These are phyloP conservation scores for Sycophila sp. DNA, from an alignment of 1,140 invertebrate genomes.

Conservation along the genomic window DNA sequence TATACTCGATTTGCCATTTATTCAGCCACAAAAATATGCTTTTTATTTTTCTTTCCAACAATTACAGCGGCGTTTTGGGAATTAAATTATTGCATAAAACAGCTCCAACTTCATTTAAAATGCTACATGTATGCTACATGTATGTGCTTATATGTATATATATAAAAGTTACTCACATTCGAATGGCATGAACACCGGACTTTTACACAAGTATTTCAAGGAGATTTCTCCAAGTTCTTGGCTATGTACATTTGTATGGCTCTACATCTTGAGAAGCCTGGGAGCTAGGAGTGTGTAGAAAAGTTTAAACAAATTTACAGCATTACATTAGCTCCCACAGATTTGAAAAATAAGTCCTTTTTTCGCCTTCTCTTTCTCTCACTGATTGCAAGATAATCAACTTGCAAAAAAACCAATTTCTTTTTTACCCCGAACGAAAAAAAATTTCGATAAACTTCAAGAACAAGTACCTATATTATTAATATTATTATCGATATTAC, in stretches of 20 bases:
- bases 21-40: slow-evolving; percentile 23
- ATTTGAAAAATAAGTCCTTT: slow-evolving; percentile 29
- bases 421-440: not conserved
- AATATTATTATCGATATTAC: too few species aligned
- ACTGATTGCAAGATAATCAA: too few species aligned
- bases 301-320: too few species aligned
- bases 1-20: not conserved
- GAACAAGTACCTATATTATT: too few species aligned
- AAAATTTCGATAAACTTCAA: too few species aligned
- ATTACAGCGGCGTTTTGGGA: slow-evolving; percentile 3
- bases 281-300: not conserved
- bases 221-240: slow-evolving; percentile 4
- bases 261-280: not conserved
- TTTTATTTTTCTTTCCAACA: not conserved
- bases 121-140: not conserved
- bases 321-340: not conserved
- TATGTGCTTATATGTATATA: not conserved
- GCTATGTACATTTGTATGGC: slow-evolving; percentile 36
- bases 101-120: not conserved
- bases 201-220: slow-evolving; percentile 17
- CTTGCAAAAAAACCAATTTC: too few species aligned
- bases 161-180: slow-evolving; percentile 7
- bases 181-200: slow-evolving; percentile 16
- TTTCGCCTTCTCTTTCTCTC: slow-evolving; percentile 12
- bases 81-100: not conserved